A percentile compares a stretch with the other conserved stretches of the same genome.
These are phyloP conservation scores for Dinoponera quadriceps DNA, from an alignment of 1,140 invertebrate species.

Conservation along the genomic window DNA sequence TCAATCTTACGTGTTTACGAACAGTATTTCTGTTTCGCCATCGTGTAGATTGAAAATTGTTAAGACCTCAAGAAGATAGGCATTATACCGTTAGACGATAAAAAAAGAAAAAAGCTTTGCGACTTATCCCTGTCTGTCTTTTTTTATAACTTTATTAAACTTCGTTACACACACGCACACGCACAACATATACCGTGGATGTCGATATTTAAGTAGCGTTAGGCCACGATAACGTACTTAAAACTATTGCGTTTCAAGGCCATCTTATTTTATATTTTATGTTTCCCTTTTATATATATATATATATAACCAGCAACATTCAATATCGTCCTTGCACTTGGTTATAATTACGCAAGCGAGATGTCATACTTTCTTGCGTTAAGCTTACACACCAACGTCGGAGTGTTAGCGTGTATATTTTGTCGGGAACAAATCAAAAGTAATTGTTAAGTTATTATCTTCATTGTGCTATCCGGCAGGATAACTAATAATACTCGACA, in stretches of 20 bases:
- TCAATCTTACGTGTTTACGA: not conserved
- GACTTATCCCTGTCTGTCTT: not conserved
- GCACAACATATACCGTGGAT: not conserved
- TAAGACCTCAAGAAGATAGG: not conserved
- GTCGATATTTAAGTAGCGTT: not conserved
- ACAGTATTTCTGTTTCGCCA: not conserved
- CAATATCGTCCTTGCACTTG: conserved; percentile 8
- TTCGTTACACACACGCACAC: not conserved
- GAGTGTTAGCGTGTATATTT: conserved; percentile 21
- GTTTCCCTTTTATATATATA: not conserved
- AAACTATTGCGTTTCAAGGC: not conserved
- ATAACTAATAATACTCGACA: conserved; percentile 30
- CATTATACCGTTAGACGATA: conserved; percentile 4
- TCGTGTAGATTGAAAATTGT: not conserved
- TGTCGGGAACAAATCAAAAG: conserved; percentile 64
- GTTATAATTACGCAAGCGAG: not conserved
- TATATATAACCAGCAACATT: conserved; percentile 17
- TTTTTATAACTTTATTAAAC: not conserved
- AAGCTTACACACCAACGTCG: not conserved
- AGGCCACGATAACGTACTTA: not conserved
- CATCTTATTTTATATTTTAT: not conserved
- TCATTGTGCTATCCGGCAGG: conserved; percentile 7
- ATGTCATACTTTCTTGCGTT: conserved; percentile 25
- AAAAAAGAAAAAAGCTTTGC: not conserved
- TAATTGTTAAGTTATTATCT: conserved; percentile 58